These are phyloP conservation scores for Hemibagrus guttatus DNA, from an alignment of 2,797 vertebrate genomes.

Conservation along the genomic window DNA sequence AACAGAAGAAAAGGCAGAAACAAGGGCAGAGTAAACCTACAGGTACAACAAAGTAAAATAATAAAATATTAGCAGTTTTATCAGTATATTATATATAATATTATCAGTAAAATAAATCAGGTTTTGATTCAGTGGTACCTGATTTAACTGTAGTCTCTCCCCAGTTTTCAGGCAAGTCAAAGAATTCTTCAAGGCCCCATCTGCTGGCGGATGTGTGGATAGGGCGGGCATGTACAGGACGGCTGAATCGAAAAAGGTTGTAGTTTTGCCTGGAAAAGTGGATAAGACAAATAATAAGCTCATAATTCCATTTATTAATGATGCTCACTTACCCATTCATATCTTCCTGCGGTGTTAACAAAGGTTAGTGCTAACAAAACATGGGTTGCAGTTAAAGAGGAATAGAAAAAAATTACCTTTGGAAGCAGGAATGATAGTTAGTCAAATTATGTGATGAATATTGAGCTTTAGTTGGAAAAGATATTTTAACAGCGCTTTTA, in stretches of 20 bases:
- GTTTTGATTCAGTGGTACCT: slow-evolving; percentile 69
- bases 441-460: slow-evolving; percentile 25
- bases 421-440: slow-evolving; percentile 37
- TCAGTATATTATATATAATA: no score
- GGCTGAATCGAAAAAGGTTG: slow-evolving; percentile 29
- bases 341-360: neutral
- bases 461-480: slow-evolving; percentile 56
- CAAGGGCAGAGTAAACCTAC: neutral
- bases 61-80: neutral
- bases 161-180: slow-evolving; percentile 90
- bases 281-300: slow-evolving; percentile 11
- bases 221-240: slow-evolving; percentile 62
- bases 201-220: slow-evolving; percentile 79
- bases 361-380: neutral
- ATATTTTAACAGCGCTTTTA: slow-evolving; percentile 69
- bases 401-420: slow-evolving; percentile 63
- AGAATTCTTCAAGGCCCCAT: slow-evolving; percentile 90
- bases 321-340: neutral
- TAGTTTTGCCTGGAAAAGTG: slow-evolving; percentile 55
- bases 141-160: slow-evolving; percentile 88
- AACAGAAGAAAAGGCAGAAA: neutral
- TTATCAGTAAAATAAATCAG: neutral
- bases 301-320: neutral
- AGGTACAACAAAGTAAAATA: neutral
- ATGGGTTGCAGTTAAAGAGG: neutral